Evolutionary conservation across 2,888 invertebrate genomes (phyloP).

Genomic region (Erannis defoliaria): DNA sequence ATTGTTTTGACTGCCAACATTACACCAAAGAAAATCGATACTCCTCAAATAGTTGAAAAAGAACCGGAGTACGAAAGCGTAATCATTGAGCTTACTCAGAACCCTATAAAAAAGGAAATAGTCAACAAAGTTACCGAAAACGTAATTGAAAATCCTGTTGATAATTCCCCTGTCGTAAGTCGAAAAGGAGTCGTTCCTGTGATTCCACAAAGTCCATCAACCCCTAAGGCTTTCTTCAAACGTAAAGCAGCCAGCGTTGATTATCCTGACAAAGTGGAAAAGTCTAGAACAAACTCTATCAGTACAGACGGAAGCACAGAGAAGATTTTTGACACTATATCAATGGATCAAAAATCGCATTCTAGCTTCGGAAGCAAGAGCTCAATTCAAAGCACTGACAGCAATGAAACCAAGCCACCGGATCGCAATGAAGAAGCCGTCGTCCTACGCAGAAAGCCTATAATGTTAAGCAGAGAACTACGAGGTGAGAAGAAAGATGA

Average conservation of each 20-base stretch:
- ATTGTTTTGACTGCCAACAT: slow-evolving; percentile 89
- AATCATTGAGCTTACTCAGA: slow-evolving; percentile 44
- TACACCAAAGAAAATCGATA: slow-evolving; percentile 81
- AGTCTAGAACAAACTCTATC: slow-evolving; percentile 72
- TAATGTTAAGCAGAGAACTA: slow-evolving; percentile 72
- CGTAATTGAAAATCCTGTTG: slow-evolving; percentile 54
- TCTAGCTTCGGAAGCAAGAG: slow-evolving; percentile 83
- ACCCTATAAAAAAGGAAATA: slow-evolving; percentile 58
- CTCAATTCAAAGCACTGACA: slow-evolving; percentile 80
- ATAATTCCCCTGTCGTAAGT: slow-evolving; percentile 62
- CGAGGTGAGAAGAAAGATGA: slow-evolving; percentile 86
- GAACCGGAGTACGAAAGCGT: slow-evolving; percentile 62
- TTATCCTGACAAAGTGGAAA: slow-evolving; percentile 76
- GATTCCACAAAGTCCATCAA: slow-evolving; percentile 71
- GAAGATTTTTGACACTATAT: slow-evolving; percentile 79
- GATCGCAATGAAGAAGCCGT: slow-evolving; percentile 82
- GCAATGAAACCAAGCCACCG: slow-evolving; percentile 73
- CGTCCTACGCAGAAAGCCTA: slow-evolving; percentile 86
- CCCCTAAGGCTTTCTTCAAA: slow-evolving; percentile 82
- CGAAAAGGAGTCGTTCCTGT: slow-evolving; percentile 57
- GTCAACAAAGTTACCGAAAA: slow-evolving; percentile 63
- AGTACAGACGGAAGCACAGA: slow-evolving; percentile 79
- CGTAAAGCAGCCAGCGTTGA: slow-evolving; percentile 86
- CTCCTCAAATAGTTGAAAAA: slow-evolving; percentile 64
- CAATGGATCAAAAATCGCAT: slow-evolving; percentile 79